Base-by-base conservation (phyloP, 2,113 vertebrate species). In the Dicerorhinus sumatrensis region DNA sequence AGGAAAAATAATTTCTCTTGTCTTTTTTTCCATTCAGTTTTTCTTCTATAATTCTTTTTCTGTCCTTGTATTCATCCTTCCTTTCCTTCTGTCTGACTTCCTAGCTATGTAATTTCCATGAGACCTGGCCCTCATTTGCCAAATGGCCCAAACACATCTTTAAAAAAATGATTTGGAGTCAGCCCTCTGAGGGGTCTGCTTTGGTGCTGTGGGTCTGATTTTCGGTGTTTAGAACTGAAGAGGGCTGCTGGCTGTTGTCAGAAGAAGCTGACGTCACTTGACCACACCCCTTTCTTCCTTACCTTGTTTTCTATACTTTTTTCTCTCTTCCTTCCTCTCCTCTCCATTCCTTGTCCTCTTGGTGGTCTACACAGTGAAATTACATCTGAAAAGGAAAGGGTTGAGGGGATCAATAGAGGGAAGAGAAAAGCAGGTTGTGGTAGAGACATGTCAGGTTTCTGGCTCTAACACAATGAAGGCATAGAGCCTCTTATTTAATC, bases 81-180 rank as follows among this genome's bases (percentile, higher is more conserved):
- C 65, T 96, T 96, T 95, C 39, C 80, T 95, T 31, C 85, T 75
- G 62, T 76, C 89, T 97, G 77, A 97, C 65, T 96, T 96, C 48
- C 75, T 65, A 93, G 60, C 79, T 56, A 10, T 73, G 67, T 48
- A 93, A 96, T 96, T 97, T 97, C 84, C 89, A 81, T 89, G 87
- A 92, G 54, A 58, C 14, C 76, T 90, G 81, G 29, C 10, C 69
- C 80, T 96, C 23, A 75, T 94, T 95, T 96, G 89, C 89, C 98
- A 97, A 65, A 70, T 46, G 25, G 31, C 73, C 36, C 21, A 96
- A 69, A 69, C 42, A 29, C 16, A 48, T 65, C 27, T 86, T 83
- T 92, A 2, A 6, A 85, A 91, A 81, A 92, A 65, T 29, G 5
- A 51, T 67, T 4, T 9, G 20, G 18, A 77, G 56, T 82, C 46